Conservation (phyloP, 2,113 vertebrate genomes). For the Scomber colias region DNA sequence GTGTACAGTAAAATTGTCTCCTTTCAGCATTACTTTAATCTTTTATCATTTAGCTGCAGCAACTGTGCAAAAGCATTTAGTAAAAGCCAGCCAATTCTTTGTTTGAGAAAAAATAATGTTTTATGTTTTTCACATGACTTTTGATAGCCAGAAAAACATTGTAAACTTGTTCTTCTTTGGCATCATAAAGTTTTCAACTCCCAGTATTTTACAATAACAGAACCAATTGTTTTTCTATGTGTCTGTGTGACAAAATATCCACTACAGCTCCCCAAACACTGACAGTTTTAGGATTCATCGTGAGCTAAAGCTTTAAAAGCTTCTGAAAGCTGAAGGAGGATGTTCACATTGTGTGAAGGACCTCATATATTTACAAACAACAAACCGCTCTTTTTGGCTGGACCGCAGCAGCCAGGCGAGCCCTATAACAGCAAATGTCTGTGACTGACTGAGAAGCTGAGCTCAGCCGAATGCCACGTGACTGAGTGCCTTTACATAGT, state of each 20-base stretch:
- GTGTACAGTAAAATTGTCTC: neutral
- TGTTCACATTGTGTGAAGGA: neutral
- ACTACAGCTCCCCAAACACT: slow-evolving; percentile 6
- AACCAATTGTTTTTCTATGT: neutral
- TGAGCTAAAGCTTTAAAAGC: neutral
- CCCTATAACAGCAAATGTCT: too few relatives aligned
- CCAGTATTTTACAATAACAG: too few relatives aligned
- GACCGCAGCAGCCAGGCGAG: too few relatives aligned
- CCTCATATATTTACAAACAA: neutral
- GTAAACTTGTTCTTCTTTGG: too few relatives aligned
- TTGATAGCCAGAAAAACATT: too few relatives aligned
- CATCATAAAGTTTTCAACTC: too few relatives aligned
- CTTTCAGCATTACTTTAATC: neutral
- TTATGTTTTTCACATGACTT: too few relatives aligned
- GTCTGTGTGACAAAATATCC: neutral
- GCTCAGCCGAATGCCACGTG: too few relatives aligned
- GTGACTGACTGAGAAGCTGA: too few relatives aligned
- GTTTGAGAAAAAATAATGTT: too few relatives aligned
- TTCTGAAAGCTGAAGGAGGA: neutral
- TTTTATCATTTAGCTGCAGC: neutral
- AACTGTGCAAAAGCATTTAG: slow-evolving; percentile 8
- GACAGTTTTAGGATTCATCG: neutral
- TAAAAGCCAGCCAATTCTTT: too few relatives aligned
- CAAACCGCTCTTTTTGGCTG: neutral
- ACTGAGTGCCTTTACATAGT: too few relatives aligned